phyloP scores from a whole-genome alignment of 2,888 invertebrate species.

The Drosophila sordidula region DNA sequence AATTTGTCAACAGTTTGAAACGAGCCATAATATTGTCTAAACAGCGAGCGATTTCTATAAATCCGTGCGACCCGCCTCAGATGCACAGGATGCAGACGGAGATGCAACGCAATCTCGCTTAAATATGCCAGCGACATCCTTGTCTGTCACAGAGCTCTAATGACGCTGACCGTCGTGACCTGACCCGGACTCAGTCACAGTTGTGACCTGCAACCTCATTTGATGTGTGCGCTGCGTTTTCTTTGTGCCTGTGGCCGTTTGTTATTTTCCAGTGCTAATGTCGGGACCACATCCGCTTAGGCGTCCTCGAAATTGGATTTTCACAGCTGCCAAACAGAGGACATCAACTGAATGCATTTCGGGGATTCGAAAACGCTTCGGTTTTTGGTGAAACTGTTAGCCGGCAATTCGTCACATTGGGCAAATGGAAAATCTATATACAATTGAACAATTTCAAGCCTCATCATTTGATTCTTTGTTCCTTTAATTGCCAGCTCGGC shows the following conservation, averaged over 20 bases:
- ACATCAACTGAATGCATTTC: constrained; percentile 28
- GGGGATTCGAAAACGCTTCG: constrained; percentile 66
- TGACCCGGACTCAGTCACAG: constrained; percentile 8
- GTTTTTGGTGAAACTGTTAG: constrained; percentile 25
- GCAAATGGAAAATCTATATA: constrained; percentile 6
- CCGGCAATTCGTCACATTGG: constrained; percentile 37
- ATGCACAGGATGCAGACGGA: constrained; percentile 38
- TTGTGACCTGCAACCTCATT: constrained; percentile 51
- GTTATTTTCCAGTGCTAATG: constrained; percentile 36
- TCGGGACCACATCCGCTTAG: constrained; percentile 71
- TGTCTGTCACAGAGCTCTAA: constrained; percentile 57
- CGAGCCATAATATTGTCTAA: constrained; percentile 75
- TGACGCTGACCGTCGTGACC: constrained; percentile 40
- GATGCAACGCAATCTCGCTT: constrained; percentile 58
- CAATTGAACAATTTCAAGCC: constrained; percentile 65
- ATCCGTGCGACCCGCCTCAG: constrained; percentile 30
- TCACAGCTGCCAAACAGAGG: constrained; percentile 73
- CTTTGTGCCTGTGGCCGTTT: constrained; percentile 40
- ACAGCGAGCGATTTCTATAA: constrained; percentile 62
- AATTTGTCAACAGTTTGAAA: constrained; percentile 67
- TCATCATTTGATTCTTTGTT: constrained; percentile 52
- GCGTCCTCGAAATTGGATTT: constrained; percentile 72
- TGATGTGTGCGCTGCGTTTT: constrained; percentile 24
- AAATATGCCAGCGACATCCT: constrained; percentile 62
- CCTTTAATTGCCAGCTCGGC: constrained; percentile 16